Conservation (phyloP, 2,797 vertebrate species). For the Bovichtus diacanthus region DNA sequence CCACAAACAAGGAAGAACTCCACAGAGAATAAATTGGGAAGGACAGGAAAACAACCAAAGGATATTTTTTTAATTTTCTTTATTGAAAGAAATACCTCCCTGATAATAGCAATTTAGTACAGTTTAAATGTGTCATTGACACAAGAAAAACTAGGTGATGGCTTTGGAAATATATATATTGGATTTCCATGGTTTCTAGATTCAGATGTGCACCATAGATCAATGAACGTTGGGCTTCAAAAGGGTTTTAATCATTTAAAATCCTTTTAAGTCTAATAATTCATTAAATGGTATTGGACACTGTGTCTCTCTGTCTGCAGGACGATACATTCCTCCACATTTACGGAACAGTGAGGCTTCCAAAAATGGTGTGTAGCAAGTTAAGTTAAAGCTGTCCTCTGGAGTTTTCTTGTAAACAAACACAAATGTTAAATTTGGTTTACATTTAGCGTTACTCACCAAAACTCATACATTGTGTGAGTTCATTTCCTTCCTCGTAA, state of each 20-base stretch:
- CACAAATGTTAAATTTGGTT: neutral
- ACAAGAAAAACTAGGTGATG: neutral
- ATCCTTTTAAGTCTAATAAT: conserved; percentile 10
- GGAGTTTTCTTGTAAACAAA: conserved; percentile 38
- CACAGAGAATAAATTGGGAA: neutral
- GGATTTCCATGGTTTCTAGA: neutral
- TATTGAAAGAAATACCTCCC: neutral
- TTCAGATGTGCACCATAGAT: conserved; percentile 1
- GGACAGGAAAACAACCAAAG: neutral
- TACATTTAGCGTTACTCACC: conserved; percentile 4
- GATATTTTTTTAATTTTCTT: neutral
- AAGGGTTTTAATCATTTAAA: neutral
- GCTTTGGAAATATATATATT: neutral
- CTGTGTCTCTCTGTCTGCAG: conserved; percentile 76
- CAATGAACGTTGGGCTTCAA: neutral
- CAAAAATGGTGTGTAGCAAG: conserved; percentile 71
- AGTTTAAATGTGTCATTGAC: neutral
- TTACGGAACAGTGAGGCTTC: conserved; percentile 94
- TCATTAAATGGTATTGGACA: conserved; percentile 25
- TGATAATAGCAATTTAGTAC: neutral
- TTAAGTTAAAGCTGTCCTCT: conserved; percentile 44
- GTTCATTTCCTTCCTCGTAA: neutral
- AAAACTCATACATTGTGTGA: conserved; percentile 3
- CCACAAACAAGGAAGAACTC: neutral
- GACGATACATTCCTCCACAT: conserved; percentile 96